These are phyloP conservation scores for Dipodomys merriami DNA, from an alignment of 2,113 vertebrate genomes.

Conservation along the genomic window DNA sequence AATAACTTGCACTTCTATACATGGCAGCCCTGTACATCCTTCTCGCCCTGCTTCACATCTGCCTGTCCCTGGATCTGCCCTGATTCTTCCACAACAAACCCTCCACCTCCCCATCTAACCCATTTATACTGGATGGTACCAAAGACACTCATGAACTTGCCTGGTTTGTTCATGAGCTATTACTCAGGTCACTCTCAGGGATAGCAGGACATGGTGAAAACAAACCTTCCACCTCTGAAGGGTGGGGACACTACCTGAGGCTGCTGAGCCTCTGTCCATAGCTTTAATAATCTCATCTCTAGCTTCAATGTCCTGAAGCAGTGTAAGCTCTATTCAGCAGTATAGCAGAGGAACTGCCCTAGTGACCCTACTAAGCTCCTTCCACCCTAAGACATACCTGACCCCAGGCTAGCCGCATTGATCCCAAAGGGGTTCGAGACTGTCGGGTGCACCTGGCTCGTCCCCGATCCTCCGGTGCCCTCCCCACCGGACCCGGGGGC, in stretches of 20 bases:
- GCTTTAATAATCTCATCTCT: constrained; percentile 52
- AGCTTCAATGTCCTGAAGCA: constrained; percentile 29
- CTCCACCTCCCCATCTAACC: neutral
- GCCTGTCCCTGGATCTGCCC: neutral
- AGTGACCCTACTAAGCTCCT: constrained; percentile 67
- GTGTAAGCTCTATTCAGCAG: constrained; percentile 45
- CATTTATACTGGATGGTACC: neutral
- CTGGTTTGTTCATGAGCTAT: neutral
- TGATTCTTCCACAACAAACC: neutral
- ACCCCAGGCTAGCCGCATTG: constrained; percentile 92
- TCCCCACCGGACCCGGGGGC: constrained; percentile 86
- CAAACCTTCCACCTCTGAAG: neutral
- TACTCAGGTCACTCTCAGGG: neutral
- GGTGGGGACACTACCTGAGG: neutral
- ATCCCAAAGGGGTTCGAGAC: constrained; percentile 98
- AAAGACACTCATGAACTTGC: neutral
- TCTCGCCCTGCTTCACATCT: neutral
- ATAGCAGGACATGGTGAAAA: neutral
- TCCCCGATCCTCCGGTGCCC: constrained; percentile 84
- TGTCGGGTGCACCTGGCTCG: constrained; percentile 90
- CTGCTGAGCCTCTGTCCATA: neutral
- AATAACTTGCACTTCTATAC: neutral
- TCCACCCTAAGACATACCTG: constrained; percentile 87
- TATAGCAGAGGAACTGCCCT: constrained; percentile 51
- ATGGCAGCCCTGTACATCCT: neutral